Base-by-base conservation (phyloP, 2,888 invertebrate species). In the Drosophila diplacantha region DNA sequence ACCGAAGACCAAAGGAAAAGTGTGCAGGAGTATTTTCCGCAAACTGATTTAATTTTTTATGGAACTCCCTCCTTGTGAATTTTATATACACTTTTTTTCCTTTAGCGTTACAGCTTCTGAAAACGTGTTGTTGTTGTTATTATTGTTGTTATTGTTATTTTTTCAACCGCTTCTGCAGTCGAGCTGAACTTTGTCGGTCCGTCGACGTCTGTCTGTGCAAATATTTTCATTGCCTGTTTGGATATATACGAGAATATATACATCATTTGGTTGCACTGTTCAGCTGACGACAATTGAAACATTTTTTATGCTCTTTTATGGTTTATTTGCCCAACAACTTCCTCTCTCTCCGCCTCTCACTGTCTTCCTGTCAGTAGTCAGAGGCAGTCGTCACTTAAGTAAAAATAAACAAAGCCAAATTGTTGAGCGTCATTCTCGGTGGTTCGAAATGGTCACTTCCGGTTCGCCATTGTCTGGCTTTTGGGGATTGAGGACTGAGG, bases 1-100 rank as follows among this genome's bases (percentile, higher is more conserved):
- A 20, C 43, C 32, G 38, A 37, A 69, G 65, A 75, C 67, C 73
- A 55, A 50, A 61, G 65, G 69, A 51, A 58, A 76, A 74, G 81
- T 75, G 74, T 75, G 72, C 79, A 67, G 60, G 68, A 76, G 76
- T 74, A 68, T 79, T 81, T 79, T 76, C 58, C 60, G 65, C 82
- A 80, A 79, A 74, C 81, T 75, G 83, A 75, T 80, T 80, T 80
- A 80, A 83, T 80, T 83, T 83, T 83, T 81, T 81, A 81, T 80
- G 69, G 46, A 11, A 16, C 61, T 34, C 37, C 49, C 50, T 59
- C 51, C 81, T 77, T 80, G 75, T 74, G 71, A 83, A 72, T 77
- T 81, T 75, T 74, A 69, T 77, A 81, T 74, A 46, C 18, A 39
- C 22, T 20, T 44, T 18, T 43, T 44, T 43, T 14, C 12, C 31